phyloP scores from a whole-genome alignment of 2,888 invertebrate species.

The Ectemnius lituratus region DNA sequence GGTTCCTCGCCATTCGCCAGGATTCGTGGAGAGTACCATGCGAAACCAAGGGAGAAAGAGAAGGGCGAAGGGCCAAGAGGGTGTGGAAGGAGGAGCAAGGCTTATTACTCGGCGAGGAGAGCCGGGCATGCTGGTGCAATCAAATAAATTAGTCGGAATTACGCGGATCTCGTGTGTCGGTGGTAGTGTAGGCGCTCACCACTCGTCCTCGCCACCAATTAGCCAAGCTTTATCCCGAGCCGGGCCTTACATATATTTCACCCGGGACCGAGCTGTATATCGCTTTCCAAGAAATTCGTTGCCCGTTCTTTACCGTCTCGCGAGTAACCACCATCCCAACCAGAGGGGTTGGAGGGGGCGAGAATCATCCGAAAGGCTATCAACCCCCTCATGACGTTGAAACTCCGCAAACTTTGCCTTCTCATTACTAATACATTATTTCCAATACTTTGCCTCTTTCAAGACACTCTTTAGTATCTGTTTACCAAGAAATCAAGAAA shows the following conservation, averaged over 20 bases:
- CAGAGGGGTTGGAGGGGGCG: not conserved
- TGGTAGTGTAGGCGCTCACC: constrained; percentile 44
- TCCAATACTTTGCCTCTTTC: too few species aligned
- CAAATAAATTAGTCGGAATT: constrained; percentile 72
- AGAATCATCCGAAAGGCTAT: too few species aligned
- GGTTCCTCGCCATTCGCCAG: not conserved
- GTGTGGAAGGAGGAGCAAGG: constrained; percentile 37
- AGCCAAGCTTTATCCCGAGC: constrained; percentile 62
- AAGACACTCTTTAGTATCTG: too few species aligned
- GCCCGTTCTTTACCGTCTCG: constrained; percentile 10
- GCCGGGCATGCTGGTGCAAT: constrained; percentile 63
- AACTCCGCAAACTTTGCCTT: too few species aligned
- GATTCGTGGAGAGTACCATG: constrained; percentile 14
- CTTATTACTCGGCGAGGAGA: constrained; percentile 56
- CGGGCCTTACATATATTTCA: constrained; percentile 44
- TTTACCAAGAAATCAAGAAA: too few species aligned
- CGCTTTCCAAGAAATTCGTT: constrained; percentile 53
- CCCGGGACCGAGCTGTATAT: constrained; percentile 33
- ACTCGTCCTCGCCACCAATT: constrained; percentile 64
- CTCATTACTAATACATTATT: too few species aligned
- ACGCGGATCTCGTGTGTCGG: constrained; percentile 56
- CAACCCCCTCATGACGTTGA: too few species aligned
- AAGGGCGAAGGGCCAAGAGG: constrained; percentile 17
- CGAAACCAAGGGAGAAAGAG: constrained; percentile 16
- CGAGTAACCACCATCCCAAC: not conserved